phyloP scores from a whole-genome alignment of 2,888 invertebrate genomes.

The Argyra leucocephala region DNA sequence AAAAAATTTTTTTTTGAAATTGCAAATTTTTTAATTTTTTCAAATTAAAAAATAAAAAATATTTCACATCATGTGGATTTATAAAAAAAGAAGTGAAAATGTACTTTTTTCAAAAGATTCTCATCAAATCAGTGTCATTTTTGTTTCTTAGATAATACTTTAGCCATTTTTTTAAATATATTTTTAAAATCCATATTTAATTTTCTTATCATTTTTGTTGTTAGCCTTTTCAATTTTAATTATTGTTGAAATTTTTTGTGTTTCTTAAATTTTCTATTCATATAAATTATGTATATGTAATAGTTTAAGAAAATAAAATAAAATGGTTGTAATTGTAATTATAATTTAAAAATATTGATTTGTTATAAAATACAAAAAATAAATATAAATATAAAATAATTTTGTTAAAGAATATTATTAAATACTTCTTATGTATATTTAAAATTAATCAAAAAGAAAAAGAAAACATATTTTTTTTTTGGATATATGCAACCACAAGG shows the following conservation, averaged over 20 bases:
- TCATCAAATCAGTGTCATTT: not conserved
- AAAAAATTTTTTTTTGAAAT: not conserved
- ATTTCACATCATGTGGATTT: not conserved
- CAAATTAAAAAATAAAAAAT: not conserved
- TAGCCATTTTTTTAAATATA: too few species aligned
- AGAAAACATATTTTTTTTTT: not conserved
- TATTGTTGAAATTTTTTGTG: not conserved
- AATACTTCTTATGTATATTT: not conserved
- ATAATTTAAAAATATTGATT: not conserved
- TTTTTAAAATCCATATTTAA: not conserved
- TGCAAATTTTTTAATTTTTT: not conserved
- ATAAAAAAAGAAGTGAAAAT: not conserved
- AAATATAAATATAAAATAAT: not conserved
- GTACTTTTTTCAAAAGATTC: not conserved
- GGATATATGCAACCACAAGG: not conserved
- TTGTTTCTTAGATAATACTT: constrained; percentile 3
- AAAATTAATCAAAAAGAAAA: not conserved
- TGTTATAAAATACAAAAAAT: not conserved
- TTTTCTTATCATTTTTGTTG: not conserved
- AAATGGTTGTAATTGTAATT: not conserved
- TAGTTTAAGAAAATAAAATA: not conserved
- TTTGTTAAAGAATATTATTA: not conserved
- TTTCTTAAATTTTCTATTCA: not conserved
- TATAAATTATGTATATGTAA: too few species aligned
- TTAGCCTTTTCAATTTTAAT: not conserved